Conservation (phyloP, 2,888 invertebrate species). For the Sipunculus nudus region DNA sequence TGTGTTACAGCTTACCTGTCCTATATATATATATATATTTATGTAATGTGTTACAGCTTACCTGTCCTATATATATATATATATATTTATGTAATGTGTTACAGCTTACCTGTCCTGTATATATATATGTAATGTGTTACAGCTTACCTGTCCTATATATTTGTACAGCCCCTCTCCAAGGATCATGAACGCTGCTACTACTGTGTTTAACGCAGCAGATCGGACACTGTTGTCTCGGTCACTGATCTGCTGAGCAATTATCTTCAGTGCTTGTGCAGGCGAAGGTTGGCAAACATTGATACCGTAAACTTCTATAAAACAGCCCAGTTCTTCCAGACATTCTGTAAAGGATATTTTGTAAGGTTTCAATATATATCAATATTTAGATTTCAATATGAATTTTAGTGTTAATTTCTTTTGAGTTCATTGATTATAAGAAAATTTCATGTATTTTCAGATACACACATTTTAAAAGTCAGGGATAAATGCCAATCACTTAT, state of each 20-base stretch:
- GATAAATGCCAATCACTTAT: too few species aligned
- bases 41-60: too few species aligned
- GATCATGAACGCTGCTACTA: slow-evolving; percentile 88
- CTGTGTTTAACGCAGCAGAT: slow-evolving; percentile 93
- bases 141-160: slow-evolving; percentile 84
- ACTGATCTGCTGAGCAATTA: slow-evolving; percentile 92
- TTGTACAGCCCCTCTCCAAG: slow-evolving; percentile 92
- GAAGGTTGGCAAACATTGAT: slow-evolving; percentile 84
- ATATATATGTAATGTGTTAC: too few species aligned
- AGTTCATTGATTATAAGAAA: too few species aligned
- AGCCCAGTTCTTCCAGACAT: slow-evolving; percentile 90
- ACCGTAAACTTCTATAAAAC: slow-evolving; percentile 86
- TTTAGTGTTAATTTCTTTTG: too few species aligned
- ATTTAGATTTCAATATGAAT: background rate
- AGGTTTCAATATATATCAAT: background rate
- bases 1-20: too few species aligned
- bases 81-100: too few species aligned
- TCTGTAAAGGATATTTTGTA: slow-evolving; percentile 73
- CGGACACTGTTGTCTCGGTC: slow-evolving; percentile 96
- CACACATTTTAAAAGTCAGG: too few species aligned
- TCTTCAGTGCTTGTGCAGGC: slow-evolving; percentile 81
- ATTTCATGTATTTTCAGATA: too few species aligned
- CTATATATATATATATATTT: too few species aligned
- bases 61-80: too few species aligned
- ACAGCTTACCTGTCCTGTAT: too few species aligned